Percentiles rank a stretch among this genome's conserved stretches.
Evolutionary conservation across 2,888 invertebrate species (phyloP).

Genomic region (Epinotia brunnichana): DNA sequence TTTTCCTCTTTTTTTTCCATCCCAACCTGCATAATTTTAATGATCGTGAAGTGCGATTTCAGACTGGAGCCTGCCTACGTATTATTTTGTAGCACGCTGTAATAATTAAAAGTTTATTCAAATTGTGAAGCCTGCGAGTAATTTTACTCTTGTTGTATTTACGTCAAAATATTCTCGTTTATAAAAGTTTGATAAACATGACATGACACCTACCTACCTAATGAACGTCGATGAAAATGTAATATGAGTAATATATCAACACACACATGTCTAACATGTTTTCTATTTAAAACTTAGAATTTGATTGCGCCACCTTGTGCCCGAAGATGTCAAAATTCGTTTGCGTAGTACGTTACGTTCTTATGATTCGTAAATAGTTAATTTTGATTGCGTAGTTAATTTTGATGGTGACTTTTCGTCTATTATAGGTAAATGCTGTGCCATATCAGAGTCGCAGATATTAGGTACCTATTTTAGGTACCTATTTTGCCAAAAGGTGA

Average conservation of each 20-base stretch:
- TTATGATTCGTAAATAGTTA: no score
- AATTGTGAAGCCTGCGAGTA: constrained; percentile 3
- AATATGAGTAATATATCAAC: not conserved
- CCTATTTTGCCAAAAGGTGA: no score
- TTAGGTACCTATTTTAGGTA: no score
- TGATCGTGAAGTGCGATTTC: constrained; percentile 26
- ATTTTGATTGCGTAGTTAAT: no score
- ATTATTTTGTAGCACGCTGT: constrained; percentile 21
- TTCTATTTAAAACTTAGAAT: no score
- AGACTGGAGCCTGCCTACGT: constrained; percentile 11
- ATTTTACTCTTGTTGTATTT: constrained; percentile 5
- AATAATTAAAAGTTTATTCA: constrained; percentile 39
- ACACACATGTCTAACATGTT: no score
- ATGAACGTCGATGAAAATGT: not conserved
- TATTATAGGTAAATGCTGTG: no score
- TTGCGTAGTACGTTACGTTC: no score
- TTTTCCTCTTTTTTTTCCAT: constrained; percentile 44
- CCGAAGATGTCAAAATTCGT: no score
- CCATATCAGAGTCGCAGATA: no score
- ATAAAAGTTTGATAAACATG: not conserved
- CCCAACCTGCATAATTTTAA: constrained; percentile 33
- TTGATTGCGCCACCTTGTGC: no score
- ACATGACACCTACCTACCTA: not conserved
- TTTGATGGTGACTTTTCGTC: no score
- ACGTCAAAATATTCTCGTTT: not conserved